Percentiles rank a stretch among this genome's conserved stretches.
Conservation (phyloP, 1,140 invertebrate species). For the Oryctes rhinoceros region DNA sequence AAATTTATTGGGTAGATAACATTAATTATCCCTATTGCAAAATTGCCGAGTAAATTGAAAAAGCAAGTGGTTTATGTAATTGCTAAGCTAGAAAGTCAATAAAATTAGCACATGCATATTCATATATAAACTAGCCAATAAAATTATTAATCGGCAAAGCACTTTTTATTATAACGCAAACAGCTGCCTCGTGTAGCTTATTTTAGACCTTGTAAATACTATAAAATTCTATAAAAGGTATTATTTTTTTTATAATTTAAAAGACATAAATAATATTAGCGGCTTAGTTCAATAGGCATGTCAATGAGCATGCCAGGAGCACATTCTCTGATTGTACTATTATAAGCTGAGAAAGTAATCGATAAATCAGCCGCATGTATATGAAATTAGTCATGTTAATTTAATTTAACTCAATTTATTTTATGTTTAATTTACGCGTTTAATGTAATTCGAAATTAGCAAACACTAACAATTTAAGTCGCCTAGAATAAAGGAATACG, state of each 20-base stretch:
- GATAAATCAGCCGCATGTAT: too few relatives aligned
- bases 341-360: too few relatives aligned
- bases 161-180: neutral
- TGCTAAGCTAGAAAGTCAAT: conserved; percentile 9
- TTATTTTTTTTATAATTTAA: neutral
- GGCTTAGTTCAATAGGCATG: neutral
- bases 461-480: too few relatives aligned
- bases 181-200: neutral
- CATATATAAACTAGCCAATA: neutral
- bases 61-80: too few relatives aligned
- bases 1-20: too few relatives aligned
- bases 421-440: too few relatives aligned
- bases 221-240: neutral
- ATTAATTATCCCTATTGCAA: too few relatives aligned
- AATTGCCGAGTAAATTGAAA: too few relatives aligned
- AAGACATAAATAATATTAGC: conserved; percentile 9
- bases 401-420: too few relatives aligned
- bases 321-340: neutral
- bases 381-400: too few relatives aligned
- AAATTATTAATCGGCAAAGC: neutral
- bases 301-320: neutral
- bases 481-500: too few relatives aligned
- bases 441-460: too few relatives aligned
- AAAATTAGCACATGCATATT: neutral
- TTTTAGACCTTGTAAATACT: neutral